Conservation (phyloP, 2,797 vertebrate genomes). For the Myoxocephalus aenaeus region DNA sequence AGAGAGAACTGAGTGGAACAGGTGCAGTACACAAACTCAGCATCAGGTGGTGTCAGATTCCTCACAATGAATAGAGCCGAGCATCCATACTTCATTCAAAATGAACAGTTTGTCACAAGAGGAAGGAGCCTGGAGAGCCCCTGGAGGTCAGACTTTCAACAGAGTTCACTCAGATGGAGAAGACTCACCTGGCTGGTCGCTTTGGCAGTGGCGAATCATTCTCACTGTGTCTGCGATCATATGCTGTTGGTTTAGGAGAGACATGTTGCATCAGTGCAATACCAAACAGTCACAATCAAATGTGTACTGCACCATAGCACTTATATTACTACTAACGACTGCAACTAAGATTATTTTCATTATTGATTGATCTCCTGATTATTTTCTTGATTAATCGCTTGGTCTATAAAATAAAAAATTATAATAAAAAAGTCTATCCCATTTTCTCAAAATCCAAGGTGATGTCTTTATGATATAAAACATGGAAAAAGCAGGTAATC, state of each 20-base stretch:
- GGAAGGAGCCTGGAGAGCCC: background rate
- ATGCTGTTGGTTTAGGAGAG: slow-evolving; percentile 84
- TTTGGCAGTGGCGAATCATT: slow-evolving; percentile 95
- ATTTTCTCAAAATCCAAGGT: too few species aligned
- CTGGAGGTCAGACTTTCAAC: background rate
- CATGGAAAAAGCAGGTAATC: too few species aligned
- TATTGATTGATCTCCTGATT: background rate
- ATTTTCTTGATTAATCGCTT: background rate
- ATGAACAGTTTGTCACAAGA: background rate
- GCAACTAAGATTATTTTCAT: background rate
- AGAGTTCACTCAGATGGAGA: background rate
- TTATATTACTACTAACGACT: background rate
- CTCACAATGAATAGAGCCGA: slow-evolving; percentile 2
- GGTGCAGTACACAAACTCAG: slow-evolving; percentile 24
- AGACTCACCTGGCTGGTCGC: slow-evolving; percentile 90
- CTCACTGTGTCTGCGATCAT: slow-evolving; percentile 98
- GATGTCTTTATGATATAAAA: too few species aligned
- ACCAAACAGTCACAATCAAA: background rate
- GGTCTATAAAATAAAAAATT: too few species aligned
- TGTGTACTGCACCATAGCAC: background rate
- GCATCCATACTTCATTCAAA: background rate
- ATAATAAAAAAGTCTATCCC: too few species aligned
- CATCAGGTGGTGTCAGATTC: slow-evolving; percentile 54
- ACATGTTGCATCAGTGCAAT: slow-evolving; percentile 24
- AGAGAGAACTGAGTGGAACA: slow-evolving; percentile 23